Evolutionary conservation across 2,888 invertebrate species (phyloP), one percentile per base, ranked within the genome.

Genomic region (Hylaea fasciaria): DNA sequence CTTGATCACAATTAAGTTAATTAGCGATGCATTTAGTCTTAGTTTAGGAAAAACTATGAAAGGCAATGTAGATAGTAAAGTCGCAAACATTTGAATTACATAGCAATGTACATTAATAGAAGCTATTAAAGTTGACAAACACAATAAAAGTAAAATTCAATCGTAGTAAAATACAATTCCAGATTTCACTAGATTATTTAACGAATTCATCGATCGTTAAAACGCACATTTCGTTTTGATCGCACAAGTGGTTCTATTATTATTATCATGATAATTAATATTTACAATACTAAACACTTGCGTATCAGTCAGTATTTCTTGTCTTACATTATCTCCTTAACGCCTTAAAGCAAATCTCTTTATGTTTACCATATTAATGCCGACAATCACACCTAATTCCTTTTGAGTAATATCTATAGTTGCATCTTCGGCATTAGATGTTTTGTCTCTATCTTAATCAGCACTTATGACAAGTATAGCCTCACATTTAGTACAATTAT

Each of bases 241-340:
- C 81, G 76, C 85, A 85, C 86, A 86, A 83, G 85, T 86, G 86
- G 79, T 73, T 79, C 80, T 76, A 76, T 75, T 76, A 83, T 80
- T 80, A 77, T 85, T 80, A 77, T 85, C 79, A 82, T 79, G 74
- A 68, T 82, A 77, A 80, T 83, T 86, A 85, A 85, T 91, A 91
- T 92, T 85, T 92, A 92, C 91, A 91, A 76, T 78, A 81, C 84
- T 87, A 87, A 83, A 89, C 89, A 89, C 87, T 88, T 86, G 86
- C 81, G 85, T 81, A 83, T 91, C 91, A 90, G 91, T 91, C 91
- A 83, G 77, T 85, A 85, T 78, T 62, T 80, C 62, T 49, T 69
- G 60, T 62, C 65, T 69, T 69, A 69, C 62, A 66, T 65, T 70
- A 72, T 68, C 59, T 48, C 62, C 67, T 66, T 70, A 64, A 63